These are phyloP conservation scores for Bombus superbus DNA, from an alignment of 1,140 invertebrate species.

Conservation along the genomic window DNA sequence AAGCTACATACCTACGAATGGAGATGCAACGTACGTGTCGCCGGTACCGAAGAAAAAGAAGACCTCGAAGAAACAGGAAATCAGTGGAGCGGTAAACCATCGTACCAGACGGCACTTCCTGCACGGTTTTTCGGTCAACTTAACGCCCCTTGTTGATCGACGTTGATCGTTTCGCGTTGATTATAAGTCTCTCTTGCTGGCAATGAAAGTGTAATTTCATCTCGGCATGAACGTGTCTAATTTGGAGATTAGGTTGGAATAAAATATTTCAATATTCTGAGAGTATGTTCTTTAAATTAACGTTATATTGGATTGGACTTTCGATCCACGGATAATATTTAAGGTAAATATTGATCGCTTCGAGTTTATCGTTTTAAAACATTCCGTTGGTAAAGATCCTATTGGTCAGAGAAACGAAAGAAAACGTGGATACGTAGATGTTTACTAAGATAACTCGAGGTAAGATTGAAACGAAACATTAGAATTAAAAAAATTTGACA, in stretches of 20 bases:
- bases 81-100: constrained; percentile 60
- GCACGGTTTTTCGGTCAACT: constrained; percentile 33
- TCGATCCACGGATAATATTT: too few relatives aligned
- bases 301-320: neutral
- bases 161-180: neutral
- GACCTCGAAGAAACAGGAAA: constrained; percentile 65
- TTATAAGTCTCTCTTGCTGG: neutral
- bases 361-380: neutral
- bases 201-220: neutral
- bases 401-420: too few relatives aligned
- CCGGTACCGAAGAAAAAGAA: constrained; percentile 47
- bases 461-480: too few relatives aligned
- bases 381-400: too few relatives aligned
- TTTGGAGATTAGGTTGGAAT: neutral
- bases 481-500: too few relatives aligned
- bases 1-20: constrained; percentile 26
- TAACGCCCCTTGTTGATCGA: neutral
- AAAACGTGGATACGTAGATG: too few relatives aligned
- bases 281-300: neutral
- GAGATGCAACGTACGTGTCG: constrained; percentile 63
- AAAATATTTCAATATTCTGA: neutral
- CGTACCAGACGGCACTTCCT: constrained; percentile 59
- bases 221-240: neutral
- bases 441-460: too few relatives aligned
- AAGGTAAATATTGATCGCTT: neutral